A percentile compares a stretch with the other conserved stretches of the same genome.
phyloP scores from a whole-genome alignment of 2,797 vertebrate species.

The Hapalemur alaotrensis region DNA sequence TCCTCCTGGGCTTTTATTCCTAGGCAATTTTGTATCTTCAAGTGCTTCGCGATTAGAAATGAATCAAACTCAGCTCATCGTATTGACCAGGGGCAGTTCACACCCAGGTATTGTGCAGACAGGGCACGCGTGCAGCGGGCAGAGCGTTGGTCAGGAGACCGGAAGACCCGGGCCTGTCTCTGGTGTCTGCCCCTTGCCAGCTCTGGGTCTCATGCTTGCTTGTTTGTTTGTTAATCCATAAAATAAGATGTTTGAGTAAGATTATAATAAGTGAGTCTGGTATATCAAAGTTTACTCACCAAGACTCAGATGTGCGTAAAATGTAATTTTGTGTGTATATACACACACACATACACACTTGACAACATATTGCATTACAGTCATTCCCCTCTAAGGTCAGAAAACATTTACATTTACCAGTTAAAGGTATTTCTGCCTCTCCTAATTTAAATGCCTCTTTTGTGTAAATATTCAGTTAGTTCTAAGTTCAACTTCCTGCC shows the following conservation, averaged over 20 bases:
- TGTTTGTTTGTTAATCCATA: background rate
- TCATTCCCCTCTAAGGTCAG: background rate
- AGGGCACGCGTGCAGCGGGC: no score
- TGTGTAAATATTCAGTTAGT: background rate
- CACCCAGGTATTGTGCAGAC: background rate
- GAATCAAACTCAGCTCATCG: background rate
- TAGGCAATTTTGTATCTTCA: background rate
- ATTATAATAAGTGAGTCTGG: background rate
- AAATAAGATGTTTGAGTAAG: background rate
- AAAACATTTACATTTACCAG: background rate
- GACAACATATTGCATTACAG: background rate
- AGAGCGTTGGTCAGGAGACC: fast-evolving
- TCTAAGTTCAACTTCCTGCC: background rate
- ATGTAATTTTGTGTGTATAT: background rate
- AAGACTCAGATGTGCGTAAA: background rate
- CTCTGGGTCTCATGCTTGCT: background rate
- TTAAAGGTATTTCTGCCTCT: background rate
- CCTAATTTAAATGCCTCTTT: background rate
- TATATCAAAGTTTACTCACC: background rate
- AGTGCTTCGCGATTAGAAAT: background rate
- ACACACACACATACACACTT: background rate
- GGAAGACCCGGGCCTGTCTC: background rate
- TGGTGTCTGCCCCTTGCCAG: background rate
- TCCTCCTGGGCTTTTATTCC: background rate
- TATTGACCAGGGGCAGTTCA: background rate